A percentile compares a stretch with the other conserved stretches of the same genome.
Conservation (phyloP, 2,797 vertebrate genomes). For the Pangasius djambal region DNA sequence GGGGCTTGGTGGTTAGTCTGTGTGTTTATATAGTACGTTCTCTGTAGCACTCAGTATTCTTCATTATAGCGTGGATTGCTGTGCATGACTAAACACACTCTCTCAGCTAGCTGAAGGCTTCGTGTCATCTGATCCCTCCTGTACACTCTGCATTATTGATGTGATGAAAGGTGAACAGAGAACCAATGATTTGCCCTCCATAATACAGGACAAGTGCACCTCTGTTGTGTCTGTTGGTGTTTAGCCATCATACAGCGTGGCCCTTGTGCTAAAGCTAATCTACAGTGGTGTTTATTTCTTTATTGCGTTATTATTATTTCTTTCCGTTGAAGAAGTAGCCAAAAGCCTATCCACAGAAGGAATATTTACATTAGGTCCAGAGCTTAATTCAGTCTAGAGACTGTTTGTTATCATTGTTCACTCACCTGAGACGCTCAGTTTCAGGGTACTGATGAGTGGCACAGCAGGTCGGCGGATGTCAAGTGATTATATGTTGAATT, state of each 20-base stretch:
- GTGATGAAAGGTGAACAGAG: conserved; percentile 13
- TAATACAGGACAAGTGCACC: background rate
- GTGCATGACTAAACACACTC: background rate
- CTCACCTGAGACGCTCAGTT: background rate
- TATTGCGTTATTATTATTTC: background rate
- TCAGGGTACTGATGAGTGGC: background rate
- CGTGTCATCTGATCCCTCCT: conserved; percentile 19
- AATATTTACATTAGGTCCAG: background rate
- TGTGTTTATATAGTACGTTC: background rate
- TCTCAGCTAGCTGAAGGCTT: background rate
- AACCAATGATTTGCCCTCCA: conserved; percentile 24
- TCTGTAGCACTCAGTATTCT: background rate
- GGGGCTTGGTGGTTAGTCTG: background rate
- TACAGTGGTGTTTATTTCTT: background rate
- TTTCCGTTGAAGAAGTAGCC: background rate
- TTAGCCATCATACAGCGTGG: background rate
- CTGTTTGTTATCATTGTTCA: background rate
- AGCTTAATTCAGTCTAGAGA: background rate
- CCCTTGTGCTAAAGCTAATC: background rate
- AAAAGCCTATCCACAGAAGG: background rate
- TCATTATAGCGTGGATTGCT: background rate
- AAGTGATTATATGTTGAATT: background rate
- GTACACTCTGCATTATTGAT: conserved; percentile 27
- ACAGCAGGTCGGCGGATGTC: background rate
- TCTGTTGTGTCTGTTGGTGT: background rate